Evolutionary conservation across 2,888 invertebrate species (phyloP).

Genomic region (Sphecodes monilicornis): DNA sequence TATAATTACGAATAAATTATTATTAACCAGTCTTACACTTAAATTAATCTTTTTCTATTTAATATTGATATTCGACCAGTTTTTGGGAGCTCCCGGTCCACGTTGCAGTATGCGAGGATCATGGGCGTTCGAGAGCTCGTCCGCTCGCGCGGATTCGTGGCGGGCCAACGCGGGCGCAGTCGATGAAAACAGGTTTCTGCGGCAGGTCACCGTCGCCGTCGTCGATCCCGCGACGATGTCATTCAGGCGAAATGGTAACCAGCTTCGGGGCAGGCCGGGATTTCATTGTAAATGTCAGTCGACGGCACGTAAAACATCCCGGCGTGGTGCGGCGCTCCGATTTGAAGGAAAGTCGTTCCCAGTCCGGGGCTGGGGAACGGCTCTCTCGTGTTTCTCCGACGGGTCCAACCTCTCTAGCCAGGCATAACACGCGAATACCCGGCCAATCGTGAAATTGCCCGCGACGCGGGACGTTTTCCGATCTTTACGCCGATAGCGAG

Average conservation of each 20-base stretch:
- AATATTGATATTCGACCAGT: neutral
- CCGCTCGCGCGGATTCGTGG: slow-evolving; percentile 32
- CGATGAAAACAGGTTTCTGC: slow-evolving; percentile 67
- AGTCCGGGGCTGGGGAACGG: slow-evolving; percentile 12
- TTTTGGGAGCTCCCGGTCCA: neutral
- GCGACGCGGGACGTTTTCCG: slow-evolving; percentile 45
- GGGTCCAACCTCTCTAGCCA: neutral
- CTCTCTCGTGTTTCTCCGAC: neutral
- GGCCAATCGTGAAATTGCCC: slow-evolving; percentile 55
- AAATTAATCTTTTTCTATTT: neutral
- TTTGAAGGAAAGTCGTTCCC: slow-evolving; percentile 70
- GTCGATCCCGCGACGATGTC: slow-evolving; percentile 47
- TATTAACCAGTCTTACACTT: neutral
- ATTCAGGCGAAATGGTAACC: slow-evolving; percentile 68
- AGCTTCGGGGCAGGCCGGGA: slow-evolving; percentile 51
- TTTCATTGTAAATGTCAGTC: slow-evolving; percentile 74
- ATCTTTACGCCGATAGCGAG: slow-evolving; percentile 49
- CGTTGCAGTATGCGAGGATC: neutral
- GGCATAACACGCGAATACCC: slow-evolving; percentile 19
- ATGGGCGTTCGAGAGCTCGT: neutral
- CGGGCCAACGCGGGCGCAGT: slow-evolving; percentile 60
- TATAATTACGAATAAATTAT: neutral
- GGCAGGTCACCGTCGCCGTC: slow-evolving; percentile 61
- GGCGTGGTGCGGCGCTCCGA: slow-evolving; percentile 39
- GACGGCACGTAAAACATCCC: slow-evolving; percentile 64